Evolutionary conservation across 64 coral and sea anemone genomes (phyloP).

Genomic region (Montipora cactus): DNA sequence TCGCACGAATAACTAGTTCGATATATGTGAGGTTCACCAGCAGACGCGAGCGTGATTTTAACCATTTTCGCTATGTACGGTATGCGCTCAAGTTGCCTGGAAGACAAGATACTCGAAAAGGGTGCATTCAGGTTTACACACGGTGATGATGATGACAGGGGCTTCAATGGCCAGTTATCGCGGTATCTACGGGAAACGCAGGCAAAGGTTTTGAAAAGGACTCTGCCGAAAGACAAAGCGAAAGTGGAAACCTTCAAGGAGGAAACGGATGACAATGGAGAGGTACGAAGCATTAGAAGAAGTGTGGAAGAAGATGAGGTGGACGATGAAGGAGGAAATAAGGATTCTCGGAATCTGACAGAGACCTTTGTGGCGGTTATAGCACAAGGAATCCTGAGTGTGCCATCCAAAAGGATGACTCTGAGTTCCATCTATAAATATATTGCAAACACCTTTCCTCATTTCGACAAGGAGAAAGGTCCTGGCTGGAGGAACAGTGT

Average conservation of each 20-base stretch:
- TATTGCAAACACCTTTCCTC: conserved; percentile 60
- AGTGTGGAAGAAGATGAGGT: conserved; percentile 36
- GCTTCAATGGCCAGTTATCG: conserved; percentile 5
- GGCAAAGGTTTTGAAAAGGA: background rate
- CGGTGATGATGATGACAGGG: background rate
- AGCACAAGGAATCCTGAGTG: conserved; percentile 66
- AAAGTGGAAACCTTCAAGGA: conserved; percentile 9
- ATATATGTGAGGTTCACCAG: background rate
- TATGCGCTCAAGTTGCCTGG: background rate
- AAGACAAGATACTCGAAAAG: background rate
- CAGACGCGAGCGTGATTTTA: background rate
- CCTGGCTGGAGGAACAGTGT: conserved; percentile 79
- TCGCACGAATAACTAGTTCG: conserved; percentile 18
- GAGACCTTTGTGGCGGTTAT: conserved; percentile 84
- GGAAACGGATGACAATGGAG: background rate
- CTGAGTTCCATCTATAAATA: conserved; percentile 73
- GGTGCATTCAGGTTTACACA: conserved; percentile 49
- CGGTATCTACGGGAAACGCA: conserved; percentile 28
- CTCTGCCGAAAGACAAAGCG: background rate
- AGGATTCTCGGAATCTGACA: conserved; percentile 44
- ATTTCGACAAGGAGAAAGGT: conserved; percentile 76
- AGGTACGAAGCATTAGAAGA: background rate
- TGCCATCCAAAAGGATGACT: conserved; percentile 77
- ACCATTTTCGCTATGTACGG: background rate
- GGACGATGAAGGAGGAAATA: conserved; percentile 12